These are phyloP conservation scores for Clarias pachynema DNA, from an alignment of 2,797 vertebrate genomes.

Conservation along the genomic window DNA sequence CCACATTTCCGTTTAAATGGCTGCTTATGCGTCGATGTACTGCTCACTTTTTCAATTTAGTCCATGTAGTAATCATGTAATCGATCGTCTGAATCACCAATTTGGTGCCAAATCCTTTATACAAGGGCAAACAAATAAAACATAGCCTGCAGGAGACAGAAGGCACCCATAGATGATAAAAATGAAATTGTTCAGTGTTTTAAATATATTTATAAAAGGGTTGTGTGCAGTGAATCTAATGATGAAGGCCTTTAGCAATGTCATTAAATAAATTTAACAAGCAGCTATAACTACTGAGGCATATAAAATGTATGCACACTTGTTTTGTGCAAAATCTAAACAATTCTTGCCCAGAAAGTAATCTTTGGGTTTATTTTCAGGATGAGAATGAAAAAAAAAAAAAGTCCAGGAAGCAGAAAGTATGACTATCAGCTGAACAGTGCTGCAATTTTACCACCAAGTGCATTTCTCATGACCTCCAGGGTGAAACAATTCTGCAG, in stretches of 20 bases:
- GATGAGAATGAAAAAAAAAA: neutral
- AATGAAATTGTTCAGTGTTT: constrained; percentile 4
- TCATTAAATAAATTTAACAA: constrained; percentile 25
- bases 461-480: constrained; percentile 60
- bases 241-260: constrained; percentile 14
- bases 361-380: constrained; percentile 39
- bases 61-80: constrained; percentile 8
- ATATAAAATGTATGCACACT: neutral
- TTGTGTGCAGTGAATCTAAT: constrained; percentile 12
- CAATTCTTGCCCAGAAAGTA: neutral
- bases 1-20: constrained; percentile 13
- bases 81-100: constrained; percentile 10
- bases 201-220: constrained; percentile 15
- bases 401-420: constrained; percentile 31
- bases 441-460: constrained; percentile 54
- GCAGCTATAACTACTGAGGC: neutral
- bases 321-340: neutral
- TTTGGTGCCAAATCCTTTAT: constrained; percentile 18
- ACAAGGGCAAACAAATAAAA: constrained; percentile 26
- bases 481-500: constrained; percentile 58
- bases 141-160: constrained; percentile 19
- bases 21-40: constrained; percentile 17
- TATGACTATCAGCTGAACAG: constrained; percentile 37
- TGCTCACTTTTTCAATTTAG: constrained; percentile 23
- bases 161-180: constrained; percentile 8